Base-by-base conservation (phyloP, 2,797 vertebrate species). In the Podargus strigoides region DNA sequence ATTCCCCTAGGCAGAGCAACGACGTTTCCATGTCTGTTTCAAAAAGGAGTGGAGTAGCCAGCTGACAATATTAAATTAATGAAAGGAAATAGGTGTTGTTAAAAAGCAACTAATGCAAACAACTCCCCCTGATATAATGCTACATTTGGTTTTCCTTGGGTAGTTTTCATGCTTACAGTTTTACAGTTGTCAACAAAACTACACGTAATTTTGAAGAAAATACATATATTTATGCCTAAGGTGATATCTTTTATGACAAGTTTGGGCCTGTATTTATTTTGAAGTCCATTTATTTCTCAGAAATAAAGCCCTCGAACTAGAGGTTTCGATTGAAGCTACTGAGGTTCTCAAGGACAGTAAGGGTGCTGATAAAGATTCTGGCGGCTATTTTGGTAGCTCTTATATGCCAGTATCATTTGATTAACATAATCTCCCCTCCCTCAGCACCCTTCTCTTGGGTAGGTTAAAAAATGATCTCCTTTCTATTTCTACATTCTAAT, bases 401-500 rank as follows among this genome's bases (percentile, higher is more conserved):
- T 84, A 55, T 88, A 91, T 95, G 68, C 67, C 83, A 69, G 44
- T 90, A 93, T 69, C 72, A 80, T 91, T 87, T 80, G 80, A 82
- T 94, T 96, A 97, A 87, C 93, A 95, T 87, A 94, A 94, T 95
- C 93, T 95, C 77, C 87, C 87, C 70, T 93, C 89, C 93, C 91
- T 85, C 90, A 84, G 77, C 44, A 26, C 85, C 14, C 16, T 96
- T 95, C 92, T 97, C 76, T 68, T 80, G 80, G 73, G 73, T 93
- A 94, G 79, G 63, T 92, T 69, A 94, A 96, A 94, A 95, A 95
- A 94, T 92, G 55, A 90, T 73, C 69, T 60, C 93, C 94, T 96
- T 93, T 96, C 67, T 96, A 96, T 88, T 95, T 95, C 90, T 94
- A 85, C 79, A 88, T 86, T 90, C 95, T 95, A 96, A 95, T 96